These are phyloP conservation scores for Acleris sparsana DNA, from an alignment of 2,888 invertebrate species.

Conservation along the genomic window DNA sequence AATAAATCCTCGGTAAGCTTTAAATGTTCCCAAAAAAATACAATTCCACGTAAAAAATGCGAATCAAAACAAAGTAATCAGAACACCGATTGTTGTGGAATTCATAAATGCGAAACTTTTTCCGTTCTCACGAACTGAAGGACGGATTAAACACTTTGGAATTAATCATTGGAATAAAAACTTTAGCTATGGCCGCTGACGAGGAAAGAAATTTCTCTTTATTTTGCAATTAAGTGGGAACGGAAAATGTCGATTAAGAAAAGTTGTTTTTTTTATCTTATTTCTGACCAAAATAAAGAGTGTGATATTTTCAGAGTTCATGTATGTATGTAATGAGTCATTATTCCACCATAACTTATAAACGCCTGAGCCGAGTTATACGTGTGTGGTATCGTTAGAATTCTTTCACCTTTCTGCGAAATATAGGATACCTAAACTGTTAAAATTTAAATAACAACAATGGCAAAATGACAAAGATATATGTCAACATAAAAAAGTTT, in stretches of 20 bases:
- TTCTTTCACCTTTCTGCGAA: too few relatives aligned
- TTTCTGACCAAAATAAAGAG: too few relatives aligned
- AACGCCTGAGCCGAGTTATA: too few relatives aligned
- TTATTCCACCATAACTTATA: too few relatives aligned
- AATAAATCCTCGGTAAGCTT: slow-evolving; percentile 32
- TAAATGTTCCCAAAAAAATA: slow-evolving; percentile 12
- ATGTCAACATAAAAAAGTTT: too few relatives aligned
- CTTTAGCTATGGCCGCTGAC: slow-evolving; percentile 31
- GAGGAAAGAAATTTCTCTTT: neutral
- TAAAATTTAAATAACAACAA: too few relatives aligned
- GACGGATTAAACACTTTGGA: slow-evolving; percentile 47
- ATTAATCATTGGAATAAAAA: slow-evolving; percentile 45
- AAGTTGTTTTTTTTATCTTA: too few relatives aligned
- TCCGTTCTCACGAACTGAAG: slow-evolving; percentile 28
- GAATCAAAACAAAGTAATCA: slow-evolving; percentile 50
- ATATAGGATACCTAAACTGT: too few relatives aligned
- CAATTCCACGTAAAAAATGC: slow-evolving; percentile 37
- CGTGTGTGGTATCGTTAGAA: too few relatives aligned
- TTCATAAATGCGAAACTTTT: slow-evolving; percentile 42
- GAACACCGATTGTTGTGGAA: slow-evolving; percentile 45
- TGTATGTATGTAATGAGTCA: too few relatives aligned
- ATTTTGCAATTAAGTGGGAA: slow-evolving; percentile 1
- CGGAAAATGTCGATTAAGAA: neutral
- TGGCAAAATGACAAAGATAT: too few relatives aligned
- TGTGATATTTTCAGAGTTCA: too few relatives aligned